Evolutionary conservation across 1,140 invertebrate species (phyloP).

Genomic region (Batillaria attramentaria): DNA sequence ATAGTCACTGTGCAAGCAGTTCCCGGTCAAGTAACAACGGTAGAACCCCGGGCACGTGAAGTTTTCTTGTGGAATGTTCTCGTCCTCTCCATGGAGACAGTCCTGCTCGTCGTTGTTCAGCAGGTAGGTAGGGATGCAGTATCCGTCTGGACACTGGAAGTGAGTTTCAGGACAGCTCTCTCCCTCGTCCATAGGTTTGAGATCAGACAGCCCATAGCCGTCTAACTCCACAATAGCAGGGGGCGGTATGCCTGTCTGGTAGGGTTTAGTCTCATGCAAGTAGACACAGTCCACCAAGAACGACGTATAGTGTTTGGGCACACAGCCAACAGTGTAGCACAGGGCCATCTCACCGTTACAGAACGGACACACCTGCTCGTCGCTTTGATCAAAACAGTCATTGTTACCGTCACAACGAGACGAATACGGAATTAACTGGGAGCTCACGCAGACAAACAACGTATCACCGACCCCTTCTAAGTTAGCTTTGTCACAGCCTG

Average conservation of each 20-base stretch:
- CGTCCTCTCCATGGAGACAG: slow-evolving; percentile 1
- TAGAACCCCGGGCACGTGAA: slow-evolving; percentile 17
- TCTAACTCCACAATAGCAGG: background rate
- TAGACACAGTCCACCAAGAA: background rate
- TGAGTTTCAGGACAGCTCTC: background rate
- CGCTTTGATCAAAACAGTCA: background rate
- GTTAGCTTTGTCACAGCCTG: no score
- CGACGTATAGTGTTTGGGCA: background rate
- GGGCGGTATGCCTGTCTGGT: background rate
- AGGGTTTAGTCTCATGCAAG: no score
- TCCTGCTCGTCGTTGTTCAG: slow-evolving; percentile 1
- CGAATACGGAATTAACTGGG: background rate
- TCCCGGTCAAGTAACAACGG: slow-evolving; percentile 7
- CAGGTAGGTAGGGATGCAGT: slow-evolving; percentile 7
- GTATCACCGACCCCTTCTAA: no score
- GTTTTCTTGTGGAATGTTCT: background rate
- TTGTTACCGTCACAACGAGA: background rate
- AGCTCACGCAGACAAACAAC: no score
- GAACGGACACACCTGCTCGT: background rate
- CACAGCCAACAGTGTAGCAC: background rate
- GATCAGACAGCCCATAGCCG: background rate
- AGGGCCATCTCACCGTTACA: background rate
- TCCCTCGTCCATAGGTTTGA: background rate
- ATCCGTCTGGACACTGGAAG: background rate
- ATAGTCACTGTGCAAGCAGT: slow-evolving; percentile 19